Percentiles rank a stretch among this genome's conserved stretches.
phyloP scores from a whole-genome alignment of 2,797 vertebrate species.

The Arnoldichthys spilopterus region DNA sequence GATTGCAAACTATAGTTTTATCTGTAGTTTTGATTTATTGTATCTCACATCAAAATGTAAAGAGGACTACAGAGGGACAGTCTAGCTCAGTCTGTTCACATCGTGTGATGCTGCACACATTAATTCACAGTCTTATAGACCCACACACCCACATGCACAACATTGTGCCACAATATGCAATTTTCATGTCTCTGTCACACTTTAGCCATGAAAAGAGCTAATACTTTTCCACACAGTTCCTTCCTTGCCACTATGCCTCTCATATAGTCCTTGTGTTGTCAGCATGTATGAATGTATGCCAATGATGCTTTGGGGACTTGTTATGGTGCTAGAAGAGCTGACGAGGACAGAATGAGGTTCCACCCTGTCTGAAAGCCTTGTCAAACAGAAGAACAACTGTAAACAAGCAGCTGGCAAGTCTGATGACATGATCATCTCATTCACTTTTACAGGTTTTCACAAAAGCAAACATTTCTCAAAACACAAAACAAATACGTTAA shows the following conservation, averaged over 20 bases:
- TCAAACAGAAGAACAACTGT: neutral
- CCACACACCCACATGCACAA: neutral
- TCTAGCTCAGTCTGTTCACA: neutral
- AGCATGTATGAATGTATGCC: neutral
- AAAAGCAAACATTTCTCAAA: neutral
- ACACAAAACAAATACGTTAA: neutral
- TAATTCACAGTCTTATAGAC: neutral
- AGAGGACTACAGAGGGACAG: neutral
- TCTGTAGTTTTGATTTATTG: too few relatives aligned
- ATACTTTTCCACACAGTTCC: neutral
- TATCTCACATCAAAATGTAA: neutral
- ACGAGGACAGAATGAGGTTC: neutral
- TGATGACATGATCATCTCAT: too few relatives aligned
- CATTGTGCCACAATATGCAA: neutral
- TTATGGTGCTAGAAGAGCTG: neutral
- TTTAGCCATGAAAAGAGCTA: neutral
- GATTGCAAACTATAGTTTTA: too few relatives aligned
- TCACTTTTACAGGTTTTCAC: neutral
- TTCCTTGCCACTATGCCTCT: neutral
- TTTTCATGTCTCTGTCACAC: neutral
- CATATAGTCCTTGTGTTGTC: neutral
- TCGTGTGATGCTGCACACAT: neutral
- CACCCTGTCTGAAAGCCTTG: neutral
- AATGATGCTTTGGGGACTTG: slow-evolving; percentile 2
- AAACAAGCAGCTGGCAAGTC: neutral